These are phyloP conservation scores for Aegypius monachus DNA, from an alignment of 2,113 vertebrate species.

Conservation along the genomic window DNA sequence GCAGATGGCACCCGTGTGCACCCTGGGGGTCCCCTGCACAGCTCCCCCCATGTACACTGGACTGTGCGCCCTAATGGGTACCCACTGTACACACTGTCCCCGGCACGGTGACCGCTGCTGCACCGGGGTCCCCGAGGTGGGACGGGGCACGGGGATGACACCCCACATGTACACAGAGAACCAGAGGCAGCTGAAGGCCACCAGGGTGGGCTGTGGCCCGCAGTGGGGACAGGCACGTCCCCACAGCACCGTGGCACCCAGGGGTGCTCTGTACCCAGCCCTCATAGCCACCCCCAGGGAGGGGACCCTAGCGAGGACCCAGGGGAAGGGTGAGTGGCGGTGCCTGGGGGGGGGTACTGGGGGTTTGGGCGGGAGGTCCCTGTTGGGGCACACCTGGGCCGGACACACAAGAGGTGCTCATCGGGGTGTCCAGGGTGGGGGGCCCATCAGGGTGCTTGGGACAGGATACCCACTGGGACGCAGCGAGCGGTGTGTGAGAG, in stretches of 20 bases:
- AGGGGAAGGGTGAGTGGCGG: background rate
- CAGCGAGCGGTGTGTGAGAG: too few species aligned
- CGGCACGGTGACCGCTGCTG: rapidly evolving
- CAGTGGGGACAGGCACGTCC: background rate
- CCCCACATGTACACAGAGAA: rapidly evolving
- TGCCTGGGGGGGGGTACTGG: rapidly evolving
- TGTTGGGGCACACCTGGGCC: too few species aligned
- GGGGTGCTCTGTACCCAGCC: background rate
- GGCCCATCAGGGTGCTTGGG: background rate
- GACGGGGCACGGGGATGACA: rapidly evolving
- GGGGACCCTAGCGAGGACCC: background rate
- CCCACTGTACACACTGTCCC: background rate
- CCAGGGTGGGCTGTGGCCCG: background rate
- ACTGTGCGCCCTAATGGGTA: background rate
- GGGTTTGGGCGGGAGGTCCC: background rate
- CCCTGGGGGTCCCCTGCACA: background rate
- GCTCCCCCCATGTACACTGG: background rate
- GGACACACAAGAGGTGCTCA: background rate
- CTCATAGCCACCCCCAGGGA: too few species aligned
- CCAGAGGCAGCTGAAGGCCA: too few species aligned
- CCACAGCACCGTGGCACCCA: background rate
- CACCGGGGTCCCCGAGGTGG: rapidly evolving
- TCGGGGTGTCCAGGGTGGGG: background rate
- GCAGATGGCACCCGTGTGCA: background rate
- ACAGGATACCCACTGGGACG: too few species aligned